phyloP scores from a whole-genome alignment of 2,888 invertebrate species.

The Sabellastarte sp. region DNA sequence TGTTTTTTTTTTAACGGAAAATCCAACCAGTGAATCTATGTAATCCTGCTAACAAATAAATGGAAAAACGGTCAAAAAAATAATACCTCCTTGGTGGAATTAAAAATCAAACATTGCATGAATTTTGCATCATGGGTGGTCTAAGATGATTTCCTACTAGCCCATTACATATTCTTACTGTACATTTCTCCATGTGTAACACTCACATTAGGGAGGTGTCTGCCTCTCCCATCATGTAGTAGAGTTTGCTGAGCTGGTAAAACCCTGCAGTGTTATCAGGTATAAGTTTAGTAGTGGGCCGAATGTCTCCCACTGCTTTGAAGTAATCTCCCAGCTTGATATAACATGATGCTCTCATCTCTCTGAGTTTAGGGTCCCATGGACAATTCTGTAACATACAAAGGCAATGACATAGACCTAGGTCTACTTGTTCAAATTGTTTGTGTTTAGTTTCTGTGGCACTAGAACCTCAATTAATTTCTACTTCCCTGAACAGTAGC shows the following conservation, averaged over 20 bases:
- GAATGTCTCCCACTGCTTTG: constrained; percentile 86
- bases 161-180: background rate
- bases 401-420: too few relatives aligned
- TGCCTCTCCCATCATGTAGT: constrained; percentile 89
- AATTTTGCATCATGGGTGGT: background rate
- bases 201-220: constrained; percentile 76
- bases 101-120: background rate
- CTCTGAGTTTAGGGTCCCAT: constrained; percentile 81
- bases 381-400: constrained; percentile 69
- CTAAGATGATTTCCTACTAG: background rate
- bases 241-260: constrained; percentile 76
- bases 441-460: too few relatives aligned
- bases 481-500: too few relatives aligned
- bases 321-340: constrained; percentile 62
- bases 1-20: too few relatives aligned
- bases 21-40: too few relatives aligned
- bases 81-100: too few relatives aligned
- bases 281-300: constrained; percentile 83
- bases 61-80: too few relatives aligned
- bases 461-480: too few relatives aligned
- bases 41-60: too few relatives aligned
- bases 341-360: constrained; percentile 83
- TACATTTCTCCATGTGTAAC: background rate
- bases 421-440: too few relatives aligned
- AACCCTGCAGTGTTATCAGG: constrained; percentile 89